phyloP scores from a whole-genome alignment of 2,888 invertebrate genomes.

The Priocnemis perturbator region DNA sequence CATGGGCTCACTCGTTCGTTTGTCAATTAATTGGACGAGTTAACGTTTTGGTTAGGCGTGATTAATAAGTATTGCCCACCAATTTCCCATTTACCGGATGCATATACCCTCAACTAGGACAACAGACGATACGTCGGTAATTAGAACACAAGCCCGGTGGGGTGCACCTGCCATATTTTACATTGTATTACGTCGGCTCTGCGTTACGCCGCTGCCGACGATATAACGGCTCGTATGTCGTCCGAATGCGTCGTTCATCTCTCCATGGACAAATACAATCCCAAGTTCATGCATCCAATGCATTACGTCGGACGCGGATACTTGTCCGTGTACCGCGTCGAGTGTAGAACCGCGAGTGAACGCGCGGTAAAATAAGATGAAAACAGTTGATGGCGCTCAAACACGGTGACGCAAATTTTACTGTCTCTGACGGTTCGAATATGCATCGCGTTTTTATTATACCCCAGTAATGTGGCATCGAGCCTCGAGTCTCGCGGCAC shows the following conservation, averaged over 20 bases:
- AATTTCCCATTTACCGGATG: conserved; percentile 52
- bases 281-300: conserved; percentile 26
- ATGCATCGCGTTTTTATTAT: too few relatives aligned
- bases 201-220: conserved; percentile 25
- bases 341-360: background rate
- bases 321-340: background rate
- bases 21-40: conserved; percentile 46
- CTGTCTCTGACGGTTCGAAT: too few relatives aligned
- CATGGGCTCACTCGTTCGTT: too few relatives aligned
- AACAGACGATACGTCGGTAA: conserved; percentile 48
- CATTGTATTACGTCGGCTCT: conserved; percentile 47
- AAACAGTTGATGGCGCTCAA: too few relatives aligned
- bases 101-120: conserved; percentile 38
- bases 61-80: conserved; percentile 58
- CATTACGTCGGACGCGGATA: too few relatives aligned
- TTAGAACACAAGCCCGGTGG: conserved; percentile 45
- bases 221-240: conserved; percentile 31
- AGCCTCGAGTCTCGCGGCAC: too few relatives aligned
- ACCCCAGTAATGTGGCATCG: too few relatives aligned
- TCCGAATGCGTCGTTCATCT: conserved; percentile 29
- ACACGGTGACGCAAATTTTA: too few relatives aligned
- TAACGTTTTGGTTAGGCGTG: conserved; percentile 46
- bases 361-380: background rate
- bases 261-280: conserved; percentile 34
- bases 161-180: conserved; percentile 49